Base-by-base conservation (phyloP, 2,888 invertebrate species). In the Petrophora chlorosata region DNA sequence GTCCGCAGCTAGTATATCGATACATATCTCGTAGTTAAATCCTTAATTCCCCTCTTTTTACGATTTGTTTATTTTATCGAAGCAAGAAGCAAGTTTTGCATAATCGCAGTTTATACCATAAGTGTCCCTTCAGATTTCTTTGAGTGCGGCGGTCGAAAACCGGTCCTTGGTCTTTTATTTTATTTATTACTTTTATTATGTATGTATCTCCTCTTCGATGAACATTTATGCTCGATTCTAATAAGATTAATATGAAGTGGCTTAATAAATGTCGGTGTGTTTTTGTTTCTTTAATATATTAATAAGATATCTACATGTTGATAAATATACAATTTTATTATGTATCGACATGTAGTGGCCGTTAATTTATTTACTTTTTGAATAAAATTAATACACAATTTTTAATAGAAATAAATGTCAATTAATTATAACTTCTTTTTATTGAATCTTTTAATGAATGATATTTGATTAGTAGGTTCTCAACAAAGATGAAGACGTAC, bases 81-180 rank as follows among this genome's bases (percentile, higher is more conserved):
- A 33, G 65, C 63, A 65, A 65, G 63, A 63, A 67, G 57, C 62
- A 49, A 65, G 67, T 67, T 84, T 82, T 76, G 79, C 77, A 81
- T 82, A 82, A 81, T 84, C 79, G 73, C n/a, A n/a, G 73, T 75
- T 78, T 77, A 79, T 79, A 76, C 74, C 66, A 69, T 73, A 76
- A 72, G 67, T 75, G 71, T 76, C 70, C 65, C 48, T 65, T 64
- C 58, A 65, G 67, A 68, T 69, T 67, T 64, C 61, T 63, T 62
- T 59, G 59, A 59, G 57, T 59, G 61, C 53, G 61, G 35, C 52
- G 61, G 30, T 19, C 58, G 59, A 56, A 59, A 76, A 81, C 82
- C 74, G 76, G 82, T 82, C 57, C 17, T 62, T 22, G n/a, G 22
- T 8, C 26, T 56, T 57, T 59, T 56, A 70, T 71, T 70, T 65